Base-by-base conservation (phyloP, 35 echinoderm and acorn worm genomes). In the Heliocidaris erythrogramma region DNA sequence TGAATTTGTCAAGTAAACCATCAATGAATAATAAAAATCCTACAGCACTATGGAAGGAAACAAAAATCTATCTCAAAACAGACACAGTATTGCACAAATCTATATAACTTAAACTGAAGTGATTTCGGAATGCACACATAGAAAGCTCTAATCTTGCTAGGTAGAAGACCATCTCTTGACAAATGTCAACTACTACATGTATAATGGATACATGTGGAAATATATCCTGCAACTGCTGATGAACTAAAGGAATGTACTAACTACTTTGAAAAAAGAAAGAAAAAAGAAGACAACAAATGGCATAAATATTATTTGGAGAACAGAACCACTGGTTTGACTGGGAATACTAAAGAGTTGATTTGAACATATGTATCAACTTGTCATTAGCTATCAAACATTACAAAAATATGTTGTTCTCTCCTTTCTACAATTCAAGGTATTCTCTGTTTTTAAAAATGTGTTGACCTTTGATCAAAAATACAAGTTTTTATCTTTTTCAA, bases 351-450 rank as follows among this genome's bases (percentile, higher is more conserved):
- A 78, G 21, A 78, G 65, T 78, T 78, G 65, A 78, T 21, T 7
- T 78, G 27, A 78, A 5, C 65, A 78, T 78, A 78, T 78, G 65
- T 78, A 78, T 78, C 65, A 78, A 78, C 65, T 78, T n/a, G 18
- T 78, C 27, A 78, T 78, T 78, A 78, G 65, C 65, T 78, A 78
- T 78, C 65, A 78, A 21, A 78, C 65, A 78, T 78, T 78, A 78
- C 65, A 78, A 78, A 78, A 78, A 78, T 78, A 78, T 78, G 14
- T 78, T 78, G 49, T 78, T 78, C 24, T 78, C 52, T 56, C 52
- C 52, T 78, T 78, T 78, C 65, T 78, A 78, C 65, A 78, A 78
- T 78, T 78, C 65, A 78, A 78, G 65, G 21, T 21, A 78, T 14
- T 78, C 27, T 24, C 27, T 21, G 18, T 78, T 78, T 78, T 21